Percentiles rank a stretch among this genome's conserved stretches.
Conservation (phyloP, 1,140 invertebrate species). For the Liolophura sinensis region DNA sequence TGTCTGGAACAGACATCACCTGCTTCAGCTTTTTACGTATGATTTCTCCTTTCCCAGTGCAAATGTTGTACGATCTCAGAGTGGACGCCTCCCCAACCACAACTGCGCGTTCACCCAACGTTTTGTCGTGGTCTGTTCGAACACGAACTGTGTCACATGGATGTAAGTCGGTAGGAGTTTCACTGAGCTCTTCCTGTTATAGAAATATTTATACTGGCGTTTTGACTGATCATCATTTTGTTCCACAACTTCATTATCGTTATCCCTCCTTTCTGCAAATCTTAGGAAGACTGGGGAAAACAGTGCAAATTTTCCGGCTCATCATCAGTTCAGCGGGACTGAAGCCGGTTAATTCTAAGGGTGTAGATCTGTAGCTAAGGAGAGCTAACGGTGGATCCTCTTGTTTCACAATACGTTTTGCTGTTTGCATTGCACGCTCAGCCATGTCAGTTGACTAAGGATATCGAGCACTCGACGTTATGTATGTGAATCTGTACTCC, state of each 20-base stretch:
- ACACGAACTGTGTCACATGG: background rate
- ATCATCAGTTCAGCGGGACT: conserved; percentile 21
- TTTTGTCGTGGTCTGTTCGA: background rate
- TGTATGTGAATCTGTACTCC: conserved; percentile 20
- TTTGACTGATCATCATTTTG: background rate
- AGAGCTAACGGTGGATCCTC: conserved; percentile 18
- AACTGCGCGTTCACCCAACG: background rate
- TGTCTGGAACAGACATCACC: conserved; percentile 33
- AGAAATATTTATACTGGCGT: background rate
- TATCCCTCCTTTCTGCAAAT: background rate
- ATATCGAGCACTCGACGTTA: conserved; percentile 13
- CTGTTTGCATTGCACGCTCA: conserved; percentile 19
- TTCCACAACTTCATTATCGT: background rate
- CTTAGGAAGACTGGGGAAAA: conserved; percentile 10
- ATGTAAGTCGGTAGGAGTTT: background rate
- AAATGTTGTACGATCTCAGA: background rate
- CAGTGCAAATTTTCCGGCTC: conserved; percentile 8
- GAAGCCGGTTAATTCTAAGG: conserved; percentile 9
- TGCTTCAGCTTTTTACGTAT: conserved; percentile 33
- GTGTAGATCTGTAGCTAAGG: conserved; percentile 20
- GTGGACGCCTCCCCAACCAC: background rate
- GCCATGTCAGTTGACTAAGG: conserved; percentile 17
- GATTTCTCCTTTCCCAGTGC: conserved; percentile 15
- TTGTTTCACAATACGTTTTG: conserved; percentile 17
- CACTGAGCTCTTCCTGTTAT: background rate